Evolutionary conservation across 2,888 invertebrate species (phyloP), one percentile per base, ranked within the genome.

Genomic region (Acleris literana): DNA sequence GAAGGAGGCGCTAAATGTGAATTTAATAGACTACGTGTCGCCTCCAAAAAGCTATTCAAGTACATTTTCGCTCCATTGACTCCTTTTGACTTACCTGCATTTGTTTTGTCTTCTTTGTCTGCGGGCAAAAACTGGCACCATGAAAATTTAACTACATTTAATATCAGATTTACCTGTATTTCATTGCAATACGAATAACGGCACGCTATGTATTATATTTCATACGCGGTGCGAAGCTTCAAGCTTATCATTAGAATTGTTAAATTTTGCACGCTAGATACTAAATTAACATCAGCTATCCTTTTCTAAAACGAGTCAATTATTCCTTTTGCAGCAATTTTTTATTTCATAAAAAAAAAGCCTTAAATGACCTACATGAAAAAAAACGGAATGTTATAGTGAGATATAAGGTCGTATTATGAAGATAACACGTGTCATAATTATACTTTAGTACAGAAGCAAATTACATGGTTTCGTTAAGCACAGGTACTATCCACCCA

Each of bases 11-110:
- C 90, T 88, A 89, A 91, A 91, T 81, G 84, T 78, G 84, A 88
- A 83, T 92, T 92, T 92, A 92, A 92, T 92, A 92, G 92, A 92
- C 92, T 90, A 73, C 65, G 74, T 79, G 92, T 92, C 92, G 92
- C 92, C 92, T 86, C 80, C 69, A 58, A 83, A 82, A 86, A 88
- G 84, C 80, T 78, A 85, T 88, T 84, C 86, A 80, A 83, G 81
- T 85, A 83, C 78, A 81, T 84, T 87, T 86, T 83, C 78, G 78
- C 84, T 68, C 83, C 81, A 81, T 86, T 86, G 79, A 84, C 74
- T 80, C 71, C 77, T 74, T 73, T 69, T 69, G 76, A 78, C 76
- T 77, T 90, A 87, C 86, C 86, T 87, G 86, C 76, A 71, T 69
- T 70, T 71, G 67, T 67, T 71, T 74, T 76, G 64, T 74, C 71